These are phyloP conservation scores for Trachymyrmex cornetzi DNA, from an alignment of 1,140 invertebrate genomes.

Conservation along the genomic window DNA sequence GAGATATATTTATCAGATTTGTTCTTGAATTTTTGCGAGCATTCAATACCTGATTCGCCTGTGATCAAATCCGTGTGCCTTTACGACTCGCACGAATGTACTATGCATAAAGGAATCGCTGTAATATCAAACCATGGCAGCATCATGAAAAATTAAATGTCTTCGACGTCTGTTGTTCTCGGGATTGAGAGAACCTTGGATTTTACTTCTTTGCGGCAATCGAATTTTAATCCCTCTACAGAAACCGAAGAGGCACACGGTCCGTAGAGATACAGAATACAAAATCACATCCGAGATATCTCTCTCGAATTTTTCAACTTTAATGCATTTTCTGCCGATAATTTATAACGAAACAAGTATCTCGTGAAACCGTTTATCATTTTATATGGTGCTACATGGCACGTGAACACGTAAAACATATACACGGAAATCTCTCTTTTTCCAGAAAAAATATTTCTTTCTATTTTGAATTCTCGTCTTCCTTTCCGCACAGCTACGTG, in stretches of 20 bases:
- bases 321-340: constrained; percentile 11
- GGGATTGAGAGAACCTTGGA: constrained; percentile 46
- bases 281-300: constrained; percentile 19
- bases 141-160: constrained; percentile 77
- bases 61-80: constrained; percentile 5
- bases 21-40: not conserved
- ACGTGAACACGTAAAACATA: not conserved
- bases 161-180: constrained; percentile 72
- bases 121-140: constrained; percentile 62
- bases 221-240: constrained; percentile 62
- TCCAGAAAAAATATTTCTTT: not conserved
- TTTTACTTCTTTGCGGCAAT: constrained; percentile 9
- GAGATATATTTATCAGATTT: constrained; percentile 53
- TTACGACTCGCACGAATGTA: constrained; percentile 15
- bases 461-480: not conserved
- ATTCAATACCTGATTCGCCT: not conserved
- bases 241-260: not conserved
- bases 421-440: constrained; percentile 9
- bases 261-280: constrained; percentile 31
- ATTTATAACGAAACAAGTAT: not conserved
- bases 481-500: not conserved
- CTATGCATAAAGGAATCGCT: constrained; percentile 62
- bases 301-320: constrained; percentile 44
- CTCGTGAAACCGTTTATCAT: not conserved
- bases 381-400: not conserved